Evolutionary conservation across 2,797 vertebrate genomes (phyloP), one percentile per base, ranked within the genome.

Genomic region (Cetoscarus ocellatus): DNA sequence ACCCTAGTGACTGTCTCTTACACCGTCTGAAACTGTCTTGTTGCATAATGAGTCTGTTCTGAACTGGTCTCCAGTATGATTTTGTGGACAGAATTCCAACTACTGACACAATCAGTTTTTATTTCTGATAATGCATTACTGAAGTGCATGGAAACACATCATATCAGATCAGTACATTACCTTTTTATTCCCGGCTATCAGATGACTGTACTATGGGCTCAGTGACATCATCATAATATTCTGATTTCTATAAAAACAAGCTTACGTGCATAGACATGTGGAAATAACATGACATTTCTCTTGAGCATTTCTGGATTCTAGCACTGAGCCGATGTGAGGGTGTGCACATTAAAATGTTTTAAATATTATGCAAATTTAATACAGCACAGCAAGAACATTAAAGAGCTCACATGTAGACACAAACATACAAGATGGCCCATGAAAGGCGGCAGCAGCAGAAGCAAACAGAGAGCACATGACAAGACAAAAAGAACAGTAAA

Each of bases 361-460:
- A 39, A 45, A 52, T 53, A 61, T 51, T 10, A 52, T 12, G 9
- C 14, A 61, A 54, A 79, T 47, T 58, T 7, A 34, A 43, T 17
- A 55, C 9, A 61, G 58, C 58, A 55, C 39, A 60, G 75, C 63
- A 70, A 81, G 45, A 77, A 75, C 44, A 68, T 64, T 49, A 63
- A 84, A 77, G 19, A 82, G 85, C 84, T 87, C 85, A 88, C 86
- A 90, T 83, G 80, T 81, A 79, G 77, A 87, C 80, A 90, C 71
- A 90, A 80, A 91, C 70, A 91, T 56, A 87, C 72, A 85, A 71
- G 84, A 67, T 51, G 75, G 70, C 75, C 72, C 80, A 34, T 75
- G 80, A 83, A 87, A 86, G 74, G 86, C 73, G 15, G 80, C 75
- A 79, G 86, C 83, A 70, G 86, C 83, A 72, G 77, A 74, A 84